Evolutionary conservation across 1,140 invertebrate genomes (phyloP).

Genomic region (Agraylea sexmaculata): DNA sequence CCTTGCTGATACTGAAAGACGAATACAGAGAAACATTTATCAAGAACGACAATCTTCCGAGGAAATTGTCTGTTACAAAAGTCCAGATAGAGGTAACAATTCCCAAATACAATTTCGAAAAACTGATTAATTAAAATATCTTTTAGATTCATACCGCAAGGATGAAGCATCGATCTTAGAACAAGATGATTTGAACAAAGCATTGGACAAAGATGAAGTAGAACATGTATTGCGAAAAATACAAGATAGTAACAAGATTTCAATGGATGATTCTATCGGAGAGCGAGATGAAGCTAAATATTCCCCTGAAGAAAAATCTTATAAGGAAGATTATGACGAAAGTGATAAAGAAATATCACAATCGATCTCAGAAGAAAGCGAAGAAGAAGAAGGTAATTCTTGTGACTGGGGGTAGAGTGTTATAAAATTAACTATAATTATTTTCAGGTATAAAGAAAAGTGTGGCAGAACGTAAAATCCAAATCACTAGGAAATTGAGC

Average conservation of each 20-base stretch:
- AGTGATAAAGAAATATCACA: conserved; percentile 37
- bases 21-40: conserved; percentile 53
- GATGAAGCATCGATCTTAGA: conserved; percentile 39
- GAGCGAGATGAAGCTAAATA: conserved; percentile 58
- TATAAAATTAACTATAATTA: conserved; percentile 19
- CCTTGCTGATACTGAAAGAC: conserved; percentile 70
- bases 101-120: neutral
- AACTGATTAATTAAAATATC: neutral
- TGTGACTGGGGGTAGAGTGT: conserved; percentile 21
- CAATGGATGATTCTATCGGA: conserved; percentile 25
- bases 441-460: conserved; percentile 44
- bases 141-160: conserved; percentile 23
- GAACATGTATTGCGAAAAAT: conserved; percentile 22
- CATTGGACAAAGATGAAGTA: conserved; percentile 30
- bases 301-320: conserved; percentile 57
- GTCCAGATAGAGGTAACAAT: conserved; percentile 22
- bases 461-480: conserved; percentile 53
- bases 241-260: conserved; percentile 6
- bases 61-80: conserved; percentile 39
- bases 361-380: conserved; percentile 47
- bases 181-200: conserved; percentile 18
- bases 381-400: conserved; percentile 44
- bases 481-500: conserved; percentile 57
- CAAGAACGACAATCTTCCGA: conserved; percentile 44
- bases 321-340: conserved; percentile 40